These are phyloP conservation scores for Pinctada fucata DNA, from an alignment of 2,888 invertebrate genomes.

Conservation along the genomic window DNA sequence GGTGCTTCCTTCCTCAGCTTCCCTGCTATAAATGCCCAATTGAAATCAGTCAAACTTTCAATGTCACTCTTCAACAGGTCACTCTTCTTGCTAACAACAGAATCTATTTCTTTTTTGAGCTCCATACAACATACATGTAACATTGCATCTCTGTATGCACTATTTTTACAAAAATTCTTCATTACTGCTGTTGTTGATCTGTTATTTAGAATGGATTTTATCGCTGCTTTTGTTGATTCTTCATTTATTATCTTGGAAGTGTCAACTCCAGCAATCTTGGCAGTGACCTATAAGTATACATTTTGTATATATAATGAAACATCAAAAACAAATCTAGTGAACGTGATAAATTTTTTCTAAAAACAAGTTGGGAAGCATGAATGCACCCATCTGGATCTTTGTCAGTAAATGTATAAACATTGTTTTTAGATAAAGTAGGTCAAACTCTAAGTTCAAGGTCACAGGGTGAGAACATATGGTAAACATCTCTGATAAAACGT, in stretches of 20 bases:
- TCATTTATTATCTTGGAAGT: conserved; percentile 12
- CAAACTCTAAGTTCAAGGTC: no score
- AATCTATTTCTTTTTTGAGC: conserved; percentile 18
- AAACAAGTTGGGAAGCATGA: no score
- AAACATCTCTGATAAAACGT: no score
- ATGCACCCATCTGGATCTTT: no score
- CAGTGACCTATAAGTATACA: no score
- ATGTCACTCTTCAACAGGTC: conserved; percentile 11
- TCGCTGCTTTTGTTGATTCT: conserved; percentile 3
- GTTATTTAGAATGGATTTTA: conserved; percentile 13
- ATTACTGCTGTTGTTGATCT: conserved; percentile 1
- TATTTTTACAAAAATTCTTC: conserved; percentile 15
- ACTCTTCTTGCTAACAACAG: conserved; percentile 7
- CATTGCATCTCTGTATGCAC: conserved; percentile 21
- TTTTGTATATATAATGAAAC: no score
- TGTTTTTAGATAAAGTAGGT: no score
- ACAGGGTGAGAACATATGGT: no score
- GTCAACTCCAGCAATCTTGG: neutral
- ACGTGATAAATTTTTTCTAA: no score
- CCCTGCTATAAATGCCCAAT: conserved; percentile 25
- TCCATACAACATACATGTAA: neutral
- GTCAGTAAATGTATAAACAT: no score
- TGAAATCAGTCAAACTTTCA: conserved; percentile 26
- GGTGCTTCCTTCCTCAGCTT: conserved; percentile 22
- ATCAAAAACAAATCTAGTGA: no score